Base-by-base conservation (phyloP, 1,140 invertebrate species). In the Nebria ingens region DNA sequence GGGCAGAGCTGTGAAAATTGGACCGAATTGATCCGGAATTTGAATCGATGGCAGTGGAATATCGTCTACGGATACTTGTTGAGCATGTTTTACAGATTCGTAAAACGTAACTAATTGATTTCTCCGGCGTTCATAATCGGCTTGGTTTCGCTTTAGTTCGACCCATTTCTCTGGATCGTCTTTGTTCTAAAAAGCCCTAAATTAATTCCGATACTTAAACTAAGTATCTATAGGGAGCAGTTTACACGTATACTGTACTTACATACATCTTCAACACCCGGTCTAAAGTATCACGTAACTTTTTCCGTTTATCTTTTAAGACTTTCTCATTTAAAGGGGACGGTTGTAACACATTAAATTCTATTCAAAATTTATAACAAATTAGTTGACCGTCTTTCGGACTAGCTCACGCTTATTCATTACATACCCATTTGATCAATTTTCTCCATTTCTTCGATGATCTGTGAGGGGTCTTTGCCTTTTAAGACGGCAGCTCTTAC, bases 291-390 rank as follows among this genome's bases (percentile, higher is more conserved):
- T 97, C 95, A 71, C 89, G 87, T 4, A 98, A 74, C 72, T 98
- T 98, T 69, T 93, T 94, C 61, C 95, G 76, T 74, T 98, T 98
- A 65, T 98, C 95, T 72, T 93, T 92, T 51, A 98, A 73, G 15
- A 98, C 94, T 78, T 95, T 97, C 68, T 97, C 93, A 77, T 95
- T 97, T 1, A 98, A 71, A 13, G 91, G 89, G 22, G 94, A 93
- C 49, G 93, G 89, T 67, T 94, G 87, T 62, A 90, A 76, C 1
- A 96, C 91, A 78, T 97, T 96, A 66, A 87, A 98, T 74, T 98
- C 93, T 94, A 72, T 29, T 81, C n/a, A 79, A 65, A 34, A 34
- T 51, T 25, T 19, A 19, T 45, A 21, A 22, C 51, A 20, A 19
- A 53, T 34, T 3, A 34, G n/a, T 9, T 34, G n/a, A 34, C n/a